These are phyloP conservation scores for Brachypalpus laphriformis DNA, from an alignment of 2,888 invertebrate species.

Conservation along the genomic window DNA sequence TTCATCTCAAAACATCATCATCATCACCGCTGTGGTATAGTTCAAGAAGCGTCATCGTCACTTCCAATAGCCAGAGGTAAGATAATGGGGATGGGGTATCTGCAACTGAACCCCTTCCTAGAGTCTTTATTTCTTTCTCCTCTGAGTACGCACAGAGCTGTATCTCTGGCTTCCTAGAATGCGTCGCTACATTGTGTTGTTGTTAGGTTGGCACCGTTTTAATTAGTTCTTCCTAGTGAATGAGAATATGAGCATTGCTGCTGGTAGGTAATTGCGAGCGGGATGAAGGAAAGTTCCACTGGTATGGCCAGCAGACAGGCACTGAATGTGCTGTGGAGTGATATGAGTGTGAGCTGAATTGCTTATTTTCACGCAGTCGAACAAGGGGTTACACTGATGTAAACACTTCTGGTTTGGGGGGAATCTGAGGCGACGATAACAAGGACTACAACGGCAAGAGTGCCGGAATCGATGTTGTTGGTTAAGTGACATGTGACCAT, in stretches of 20 bases:
- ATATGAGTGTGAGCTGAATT: conserved; percentile 48
- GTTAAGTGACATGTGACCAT: not conserved
- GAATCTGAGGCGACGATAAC: not conserved
- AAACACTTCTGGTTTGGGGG: conserved; percentile 29
- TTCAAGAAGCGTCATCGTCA: not conserved
- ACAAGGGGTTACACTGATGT: conserved; percentile 43
- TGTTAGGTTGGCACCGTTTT: conserved; percentile 62
- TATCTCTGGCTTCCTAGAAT: conserved; percentile 11
- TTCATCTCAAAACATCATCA: conserved; percentile 12
- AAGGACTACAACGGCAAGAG: not conserved
- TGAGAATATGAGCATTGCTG: conserved; percentile 11
- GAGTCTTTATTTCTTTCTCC: not conserved
- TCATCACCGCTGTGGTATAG: not conserved
- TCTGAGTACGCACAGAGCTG: conserved; percentile 5
- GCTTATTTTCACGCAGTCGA: conserved; percentile 46
- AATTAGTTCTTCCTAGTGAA: conserved; percentile 59
- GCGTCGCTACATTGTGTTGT: conserved; percentile 19
- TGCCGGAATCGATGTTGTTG: conserved; percentile 22
- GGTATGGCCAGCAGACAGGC: not conserved
- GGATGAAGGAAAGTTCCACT: conserved; percentile 1
- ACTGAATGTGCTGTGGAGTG: conserved; percentile 9
- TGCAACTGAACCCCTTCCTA: conserved; percentile 32
- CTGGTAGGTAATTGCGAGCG: conserved; percentile 13
- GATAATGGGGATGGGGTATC: conserved; percentile 26
- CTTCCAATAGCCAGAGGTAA: conserved; percentile 29